phyloP scores from a whole-genome alignment of 2,888 invertebrate species.

The Cyaniris semiargus region DNA sequence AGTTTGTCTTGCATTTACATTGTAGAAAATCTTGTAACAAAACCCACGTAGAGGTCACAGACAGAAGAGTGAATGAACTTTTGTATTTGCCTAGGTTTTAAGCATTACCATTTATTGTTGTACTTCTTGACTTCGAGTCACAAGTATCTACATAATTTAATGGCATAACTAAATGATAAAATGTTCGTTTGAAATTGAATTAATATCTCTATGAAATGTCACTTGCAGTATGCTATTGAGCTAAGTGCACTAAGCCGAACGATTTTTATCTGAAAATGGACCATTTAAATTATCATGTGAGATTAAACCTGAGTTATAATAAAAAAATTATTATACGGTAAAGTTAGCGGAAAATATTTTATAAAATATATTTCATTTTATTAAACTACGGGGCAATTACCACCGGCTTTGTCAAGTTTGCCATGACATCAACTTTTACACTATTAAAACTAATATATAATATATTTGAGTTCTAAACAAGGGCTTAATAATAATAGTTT shows the following conservation, averaged over 20 bases:
- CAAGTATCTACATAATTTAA: neutral
- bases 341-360: neutral
- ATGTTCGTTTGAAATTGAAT: slow-evolving; percentile 9
- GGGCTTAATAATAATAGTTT: too few species aligned
- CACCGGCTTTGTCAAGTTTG: too few species aligned
- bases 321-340: neutral
- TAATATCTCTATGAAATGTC: slow-evolving; percentile 21
- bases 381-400: too few species aligned
- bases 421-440: too few species aligned
- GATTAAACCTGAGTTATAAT: neutral
- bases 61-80: neutral
- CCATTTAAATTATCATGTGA: neutral
- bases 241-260: slow-evolving; percentile 1
- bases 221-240: neutral
- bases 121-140: neutral
- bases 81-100: neutral
- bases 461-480: too few species aligned
- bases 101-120: neutral
- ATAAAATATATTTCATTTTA: too few species aligned
- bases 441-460: too few species aligned
- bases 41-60: neutral
- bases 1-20: neutral
- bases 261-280: slow-evolving; percentile 17
- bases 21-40: neutral
- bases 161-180: neutral